Evolutionary conservation across 92 coral and sea anemone genomes (phyloP).

Genomic region (Virgularia gustaviana): DNA sequence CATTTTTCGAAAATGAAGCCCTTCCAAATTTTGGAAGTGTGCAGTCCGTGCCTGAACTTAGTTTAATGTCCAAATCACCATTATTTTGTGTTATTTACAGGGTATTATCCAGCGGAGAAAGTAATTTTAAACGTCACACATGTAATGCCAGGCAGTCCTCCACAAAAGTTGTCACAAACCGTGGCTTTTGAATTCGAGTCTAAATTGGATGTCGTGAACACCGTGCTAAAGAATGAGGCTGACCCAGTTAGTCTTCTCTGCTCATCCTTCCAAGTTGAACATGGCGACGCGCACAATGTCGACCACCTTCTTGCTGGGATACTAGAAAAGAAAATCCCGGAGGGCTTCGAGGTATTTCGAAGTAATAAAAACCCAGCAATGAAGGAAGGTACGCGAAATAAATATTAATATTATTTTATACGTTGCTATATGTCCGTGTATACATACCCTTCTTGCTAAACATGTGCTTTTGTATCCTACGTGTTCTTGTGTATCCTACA

Average conservation of each 20-base stretch:
- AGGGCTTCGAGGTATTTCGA: background rate
- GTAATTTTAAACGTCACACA: background rate
- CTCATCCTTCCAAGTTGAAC: constrained; percentile 26
- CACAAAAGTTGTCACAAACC: background rate
- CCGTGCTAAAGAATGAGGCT: background rate
- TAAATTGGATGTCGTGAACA: constrained; percentile 2
- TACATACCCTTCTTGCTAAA: no score
- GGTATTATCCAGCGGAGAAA: constrained; percentile 9
- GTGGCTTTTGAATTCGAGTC: constrained; percentile 14
- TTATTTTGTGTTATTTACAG: background rate
- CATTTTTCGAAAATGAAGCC: no score
- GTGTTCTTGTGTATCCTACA: no score
- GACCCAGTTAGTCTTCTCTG: constrained; percentile 19
- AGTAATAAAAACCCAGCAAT: background rate
- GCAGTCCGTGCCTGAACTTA: no score
- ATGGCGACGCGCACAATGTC: constrained; percentile 14
- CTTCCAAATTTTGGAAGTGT: no score
- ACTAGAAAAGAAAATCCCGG: constrained; percentile 21
- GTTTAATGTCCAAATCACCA: no score
- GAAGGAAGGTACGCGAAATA: constrained; percentile 18
- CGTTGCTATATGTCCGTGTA: no score
- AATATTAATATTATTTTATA: no score
- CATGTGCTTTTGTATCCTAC: no score
- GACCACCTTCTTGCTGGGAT: constrained; percentile 11
- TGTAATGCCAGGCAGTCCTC: background rate